Evolutionary conservation across 2,113 vertebrate species (phyloP).

Genomic region (Poeciliopsis turrubarensis): DNA sequence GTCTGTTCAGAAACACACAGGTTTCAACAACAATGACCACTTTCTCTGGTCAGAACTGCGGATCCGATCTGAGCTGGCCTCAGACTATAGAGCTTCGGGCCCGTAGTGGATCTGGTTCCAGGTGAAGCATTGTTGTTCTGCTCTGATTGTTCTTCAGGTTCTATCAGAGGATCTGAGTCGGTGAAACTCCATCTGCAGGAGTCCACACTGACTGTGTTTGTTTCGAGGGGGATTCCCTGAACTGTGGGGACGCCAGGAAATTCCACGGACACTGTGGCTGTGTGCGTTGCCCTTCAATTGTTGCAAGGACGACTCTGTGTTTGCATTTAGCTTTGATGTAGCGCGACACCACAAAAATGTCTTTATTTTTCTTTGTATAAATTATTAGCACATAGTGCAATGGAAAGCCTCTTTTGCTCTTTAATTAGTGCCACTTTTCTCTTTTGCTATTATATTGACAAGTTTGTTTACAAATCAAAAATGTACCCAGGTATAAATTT

Average conservation of each 20-base stretch:
- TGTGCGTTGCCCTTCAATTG: background rate
- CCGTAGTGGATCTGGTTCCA: conserved; percentile 29
- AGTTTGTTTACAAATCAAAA: background rate
- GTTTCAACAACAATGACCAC: background rate
- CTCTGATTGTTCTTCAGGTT: conserved; percentile 51
- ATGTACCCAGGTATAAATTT: background rate
- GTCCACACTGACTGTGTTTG: conserved; percentile 33
- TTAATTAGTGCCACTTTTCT: background rate
- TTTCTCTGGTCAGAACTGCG: background rate
- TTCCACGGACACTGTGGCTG: conserved; percentile 10
- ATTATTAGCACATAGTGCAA: background rate
- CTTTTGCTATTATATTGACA: no score
- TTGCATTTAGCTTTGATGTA: background rate
- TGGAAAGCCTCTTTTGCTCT: background rate
- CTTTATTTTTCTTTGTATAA: background rate
- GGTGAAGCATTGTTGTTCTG: conserved; percentile 47
- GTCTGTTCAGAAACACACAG: background rate
- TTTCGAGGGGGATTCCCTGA: conserved; percentile 50
- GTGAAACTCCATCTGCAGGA: conserved; percentile 38
- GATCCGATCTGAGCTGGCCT: background rate
- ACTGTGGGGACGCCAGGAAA: conserved; percentile 28
- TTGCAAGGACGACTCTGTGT: background rate
- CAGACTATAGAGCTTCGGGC: background rate
- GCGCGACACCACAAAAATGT: background rate
- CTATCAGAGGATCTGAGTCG: conserved; percentile 50